phyloP scores from a whole-genome alignment of 2,888 invertebrate species.

The Lasioglossum vierecki region DNA sequence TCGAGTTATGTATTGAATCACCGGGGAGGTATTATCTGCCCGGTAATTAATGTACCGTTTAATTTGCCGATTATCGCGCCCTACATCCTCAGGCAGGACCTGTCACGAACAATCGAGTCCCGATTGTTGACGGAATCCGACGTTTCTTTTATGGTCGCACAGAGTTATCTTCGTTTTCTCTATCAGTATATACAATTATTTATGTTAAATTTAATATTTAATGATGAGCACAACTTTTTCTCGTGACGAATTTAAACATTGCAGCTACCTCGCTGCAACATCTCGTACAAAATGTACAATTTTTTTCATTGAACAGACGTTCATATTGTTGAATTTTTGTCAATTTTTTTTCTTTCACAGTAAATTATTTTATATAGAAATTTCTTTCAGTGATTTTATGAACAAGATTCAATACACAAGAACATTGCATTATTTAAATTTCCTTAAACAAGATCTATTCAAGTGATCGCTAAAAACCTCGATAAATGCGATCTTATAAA shows the following conservation, averaged over 20 bases:
- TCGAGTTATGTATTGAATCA: conserved; percentile 38
- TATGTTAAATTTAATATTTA: neutral
- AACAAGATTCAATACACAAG: neutral
- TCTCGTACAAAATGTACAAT: neutral
- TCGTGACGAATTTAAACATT: neutral
- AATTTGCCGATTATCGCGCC: conserved; percentile 32
- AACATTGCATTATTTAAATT: neutral
- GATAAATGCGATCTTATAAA: too few species aligned
- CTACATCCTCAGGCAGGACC: neutral
- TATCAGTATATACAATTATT: neutral
- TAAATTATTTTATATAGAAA: neutral
- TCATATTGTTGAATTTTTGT: neutral
- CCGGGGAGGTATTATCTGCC: conserved; percentile 10
- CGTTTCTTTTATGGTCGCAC: neutral
- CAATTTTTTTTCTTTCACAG: neutral
- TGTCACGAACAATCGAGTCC: neutral
- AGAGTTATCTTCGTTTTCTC: neutral
- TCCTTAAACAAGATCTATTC: neutral
- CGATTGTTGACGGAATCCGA: neutral
- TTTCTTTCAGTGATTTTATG: neutral
- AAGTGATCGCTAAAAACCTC: too few species aligned
- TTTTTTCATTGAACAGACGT: too few species aligned
- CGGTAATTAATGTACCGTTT: conserved; percentile 43
- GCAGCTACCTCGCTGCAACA: neutral
- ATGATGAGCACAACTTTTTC: neutral